Evolutionary conservation across 2,113 vertebrate species (phyloP).

Genomic region (Ictalurus punctatus): DNA sequence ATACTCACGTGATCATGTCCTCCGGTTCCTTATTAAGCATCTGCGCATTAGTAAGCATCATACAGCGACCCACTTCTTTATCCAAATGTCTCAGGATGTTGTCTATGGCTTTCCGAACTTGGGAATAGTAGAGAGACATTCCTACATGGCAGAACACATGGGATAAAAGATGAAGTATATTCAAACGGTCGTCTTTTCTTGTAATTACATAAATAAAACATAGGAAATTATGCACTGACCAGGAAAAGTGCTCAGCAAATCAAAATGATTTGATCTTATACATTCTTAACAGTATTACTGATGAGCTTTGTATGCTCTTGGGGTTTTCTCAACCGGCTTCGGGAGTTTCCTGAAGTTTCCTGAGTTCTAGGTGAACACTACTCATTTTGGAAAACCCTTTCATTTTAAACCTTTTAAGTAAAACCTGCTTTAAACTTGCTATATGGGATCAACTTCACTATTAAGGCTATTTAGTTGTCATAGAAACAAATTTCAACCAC

Average conservation of each 20-base stretch:
- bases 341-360: too few species aligned
- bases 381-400: too few species aligned
- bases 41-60: conserved; percentile 96
- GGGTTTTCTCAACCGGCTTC: too few species aligned
- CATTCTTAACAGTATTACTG: background rate
- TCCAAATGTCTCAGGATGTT: conserved; percentile 94
- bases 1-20: conserved; percentile 98
- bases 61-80: conserved; percentile 97
- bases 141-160: conserved; percentile 69
- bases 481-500: too few species aligned
- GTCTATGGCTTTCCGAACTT: conserved; percentile 95
- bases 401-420: too few species aligned
- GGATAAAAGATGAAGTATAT: background rate
- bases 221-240: background rate
- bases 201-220: background rate
- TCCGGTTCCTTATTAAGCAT: conserved; percentile 99
- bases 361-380: too few species aligned
- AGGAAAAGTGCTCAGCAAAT: background rate
- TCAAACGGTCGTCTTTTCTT: background rate
- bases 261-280: background rate
- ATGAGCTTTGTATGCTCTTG: too few species aligned
- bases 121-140: conserved; percentile 96
- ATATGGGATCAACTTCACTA: too few species aligned
- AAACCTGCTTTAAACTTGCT: too few species aligned
- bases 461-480: too few species aligned